Base-by-base conservation (phyloP, 2,113 vertebrate species). In the Zosterops pallidus region DNA sequence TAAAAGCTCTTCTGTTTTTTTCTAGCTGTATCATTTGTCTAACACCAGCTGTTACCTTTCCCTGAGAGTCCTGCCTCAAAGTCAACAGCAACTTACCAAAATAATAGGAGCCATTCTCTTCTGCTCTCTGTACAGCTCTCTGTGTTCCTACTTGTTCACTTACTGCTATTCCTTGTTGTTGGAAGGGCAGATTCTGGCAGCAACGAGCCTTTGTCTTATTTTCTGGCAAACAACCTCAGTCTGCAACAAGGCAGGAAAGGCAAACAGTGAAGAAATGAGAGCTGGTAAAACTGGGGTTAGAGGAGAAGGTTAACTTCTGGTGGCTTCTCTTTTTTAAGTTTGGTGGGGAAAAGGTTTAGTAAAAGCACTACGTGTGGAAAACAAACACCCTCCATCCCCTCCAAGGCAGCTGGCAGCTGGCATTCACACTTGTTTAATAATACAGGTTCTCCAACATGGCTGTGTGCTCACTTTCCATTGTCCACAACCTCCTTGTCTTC, bases 11-110 rank as follows among this genome's bases (percentile, higher is more conserved):
- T 94, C 83, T 95, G 75, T 86, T 92, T 95, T 95, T 95, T 90
- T 55, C 72, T 90, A 93, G 72, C 83, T 67, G 76, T 91, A 95
- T 97, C 95, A 82, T 93, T 96, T 94, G 86, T 95, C 96, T 97
- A 95, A 96, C 89, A 90, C 92, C 94, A 95, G 91, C 92, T 97
- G 95, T 94, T 95, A 96, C 95, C 96, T 97, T 95, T 93, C 89
- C 92, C 95, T 94, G 92, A 81, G 89, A 86, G 52, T 92, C 89
- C 86, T 93, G 91, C 72, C 94, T 93, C 91, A 93, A 94, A 95
- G 86, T 95, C 92, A 95, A 86, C 94, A 95, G 81, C 57, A 39
- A 78, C 77, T 94, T 94, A 82, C 69, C 83, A 85, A 94, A 95
- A 97, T 95, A 97, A 96, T 91, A 92, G 77, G 29, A 92, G 76